Base-by-base conservation (phyloP, 2,797 vertebrate genomes). In the Serranus cabrilla region DNA sequence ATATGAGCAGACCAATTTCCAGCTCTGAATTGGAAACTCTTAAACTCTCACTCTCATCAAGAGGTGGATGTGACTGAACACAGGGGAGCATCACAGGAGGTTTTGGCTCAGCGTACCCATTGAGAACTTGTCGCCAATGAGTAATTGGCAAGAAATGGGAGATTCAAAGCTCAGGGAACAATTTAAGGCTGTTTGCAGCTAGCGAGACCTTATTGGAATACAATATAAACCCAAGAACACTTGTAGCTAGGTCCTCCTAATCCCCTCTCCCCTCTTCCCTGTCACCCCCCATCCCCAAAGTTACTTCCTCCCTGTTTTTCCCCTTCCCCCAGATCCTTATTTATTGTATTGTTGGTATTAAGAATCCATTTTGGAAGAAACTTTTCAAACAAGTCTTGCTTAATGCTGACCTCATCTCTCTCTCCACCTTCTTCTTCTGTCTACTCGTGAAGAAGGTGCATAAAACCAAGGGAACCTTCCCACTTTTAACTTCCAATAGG, bases 51-150 rank as follows among this genome's bases (percentile, higher is more conserved):
- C 7, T 50, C 70, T 45, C 72, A 63, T 27, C 54, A 31, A 43
- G 51, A 52, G 25, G 69, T 50, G 73, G 59, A 78, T 76, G 81
- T 84, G 80, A 87, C 74, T 76, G 13, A 82, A 39, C 49, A 16
- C 40, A 65, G 20, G 43, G 13, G 54, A 69, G 50, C 47, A 25
- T 37, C 40, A 16, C 12, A 0, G 60, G 74, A 82, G 27, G 0
- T 49, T 70, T 49, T 78, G 12, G 42, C 54, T 74, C 14, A 40
- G 18, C 4, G 0, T 13, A 31, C 21, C 60, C 49, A 27, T 74
- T 18, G 13, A 65, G 25, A 75, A 80, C 49, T 46, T 12, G 3
- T 77, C 2, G 49, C 56, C 71, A 72, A 76, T 86, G 76, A 71
- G 18, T 25, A 51, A 10, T 21, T 78, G 78, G 74, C 66, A 74